A percentile compares a stretch with the other conserved stretches of the same genome.
Evolutionary conservation across 2,113 vertebrate species (phyloP).

Genomic region (Garra rufa): DNA sequence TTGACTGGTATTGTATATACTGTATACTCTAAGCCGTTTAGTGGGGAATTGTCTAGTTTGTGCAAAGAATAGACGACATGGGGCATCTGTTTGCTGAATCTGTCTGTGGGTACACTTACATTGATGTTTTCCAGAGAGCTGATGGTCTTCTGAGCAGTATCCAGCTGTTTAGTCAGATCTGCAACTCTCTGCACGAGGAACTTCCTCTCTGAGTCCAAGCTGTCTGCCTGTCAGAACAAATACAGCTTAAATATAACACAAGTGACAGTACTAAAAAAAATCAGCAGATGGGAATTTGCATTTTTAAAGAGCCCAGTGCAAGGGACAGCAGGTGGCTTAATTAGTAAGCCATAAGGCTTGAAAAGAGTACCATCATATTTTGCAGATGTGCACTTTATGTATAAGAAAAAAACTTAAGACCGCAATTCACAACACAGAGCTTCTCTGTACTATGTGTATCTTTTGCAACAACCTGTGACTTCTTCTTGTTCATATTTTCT

Average conservation of each 20-base stretch:
- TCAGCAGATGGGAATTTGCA: not conserved
- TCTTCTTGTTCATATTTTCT: no score
- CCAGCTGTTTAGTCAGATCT: slow-evolving; percentile 74
- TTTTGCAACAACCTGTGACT: no score
- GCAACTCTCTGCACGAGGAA: slow-evolving; percentile 71
- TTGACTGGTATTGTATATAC: no score
- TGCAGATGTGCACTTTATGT: not conserved
- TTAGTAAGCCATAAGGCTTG: not conserved
- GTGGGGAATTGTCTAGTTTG: not conserved
- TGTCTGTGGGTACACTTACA: slow-evolving; percentile 67
- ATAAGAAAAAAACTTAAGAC: no score
- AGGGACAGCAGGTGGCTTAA: not conserved
- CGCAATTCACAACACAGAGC: not conserved
- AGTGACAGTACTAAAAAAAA: not conserved
- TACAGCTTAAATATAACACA: not conserved
- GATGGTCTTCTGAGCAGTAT: slow-evolving; percentile 74
- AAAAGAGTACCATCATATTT: not conserved
- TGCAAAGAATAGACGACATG: not conserved
- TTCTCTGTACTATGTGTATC: no score
- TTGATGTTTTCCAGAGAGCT: slow-evolving; percentile 77
- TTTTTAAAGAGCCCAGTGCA: not conserved
- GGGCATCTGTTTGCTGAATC: not conserved
- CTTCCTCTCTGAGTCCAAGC: slow-evolving; percentile 72
- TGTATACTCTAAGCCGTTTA: not conserved
- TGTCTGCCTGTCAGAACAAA: slow-evolving; percentile 65